phyloP scores from a whole-genome alignment of 2,113 vertebrate species.

The Xenopus tropicalis region DNA sequence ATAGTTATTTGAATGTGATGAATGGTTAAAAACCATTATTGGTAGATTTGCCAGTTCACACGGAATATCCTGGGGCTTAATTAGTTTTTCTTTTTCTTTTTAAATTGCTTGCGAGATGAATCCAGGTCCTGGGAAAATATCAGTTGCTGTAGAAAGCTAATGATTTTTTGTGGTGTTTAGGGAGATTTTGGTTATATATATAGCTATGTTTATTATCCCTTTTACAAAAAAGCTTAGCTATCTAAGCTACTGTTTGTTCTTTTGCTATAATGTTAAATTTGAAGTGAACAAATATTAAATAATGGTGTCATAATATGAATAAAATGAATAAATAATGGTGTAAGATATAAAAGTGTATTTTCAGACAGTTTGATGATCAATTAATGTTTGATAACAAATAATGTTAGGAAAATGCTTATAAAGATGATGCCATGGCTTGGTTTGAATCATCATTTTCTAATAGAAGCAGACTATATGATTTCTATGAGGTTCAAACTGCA shows the following conservation, averaged over 20 bases:
- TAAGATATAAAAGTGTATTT: no score
- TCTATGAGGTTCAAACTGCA: no score
- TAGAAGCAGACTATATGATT: no score
- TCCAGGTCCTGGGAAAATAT: conserved; percentile 17
- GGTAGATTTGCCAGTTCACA: conserved; percentile 4
- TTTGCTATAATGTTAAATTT: no score
- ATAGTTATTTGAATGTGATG: conserved; percentile 15
- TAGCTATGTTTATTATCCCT: neutral
- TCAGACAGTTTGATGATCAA: no score
- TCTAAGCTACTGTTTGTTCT: neutral
- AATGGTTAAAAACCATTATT: conserved; percentile 16
- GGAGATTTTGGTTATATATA: neutral
- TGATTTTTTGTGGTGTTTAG: conserved; percentile 19
- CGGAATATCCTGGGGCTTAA: neutral
- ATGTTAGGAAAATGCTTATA: no score
- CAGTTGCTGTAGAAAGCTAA: conserved; percentile 4
- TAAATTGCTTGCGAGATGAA: conserved; percentile 15
- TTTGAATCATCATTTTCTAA: no score
- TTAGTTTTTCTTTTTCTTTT: conserved; percentile 25
- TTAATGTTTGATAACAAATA: no score
- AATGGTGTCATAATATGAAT: no score
- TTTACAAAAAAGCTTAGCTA: neutral
- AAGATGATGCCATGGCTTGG: no score
- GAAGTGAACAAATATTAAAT: no score
- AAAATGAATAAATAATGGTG: no score